Conservation (phyloP, 2,797 vertebrate species). For the Geotrypetes seraphini region DNA sequence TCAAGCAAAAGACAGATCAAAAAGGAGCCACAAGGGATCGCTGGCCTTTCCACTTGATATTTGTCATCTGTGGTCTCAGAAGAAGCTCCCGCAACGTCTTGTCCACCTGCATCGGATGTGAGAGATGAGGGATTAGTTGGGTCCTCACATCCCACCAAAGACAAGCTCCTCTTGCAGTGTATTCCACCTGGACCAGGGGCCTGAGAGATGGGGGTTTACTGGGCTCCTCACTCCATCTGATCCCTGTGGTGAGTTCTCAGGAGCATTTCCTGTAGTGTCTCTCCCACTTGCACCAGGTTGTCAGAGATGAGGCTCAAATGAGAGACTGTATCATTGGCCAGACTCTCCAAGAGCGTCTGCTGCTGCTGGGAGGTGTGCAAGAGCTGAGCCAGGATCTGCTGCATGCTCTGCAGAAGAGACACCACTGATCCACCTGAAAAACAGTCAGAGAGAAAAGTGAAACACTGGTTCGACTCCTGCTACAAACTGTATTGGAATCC, state of each 20-base stretch:
- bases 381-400: conserved; percentile 20
- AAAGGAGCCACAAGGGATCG: too few relatives aligned
- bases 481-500: too few relatives aligned
- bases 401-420: conserved; percentile 4
- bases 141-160: too few relatives aligned
- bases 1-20: too few relatives aligned
- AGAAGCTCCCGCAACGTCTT: conserved; percentile 17
- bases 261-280: conserved; percentile 16
- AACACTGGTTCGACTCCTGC: too few relatives aligned
- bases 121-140: background rate
- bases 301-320: conserved; percentile 8
- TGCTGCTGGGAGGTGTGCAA: conserved; percentile 8
- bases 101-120: conserved; percentile 13
- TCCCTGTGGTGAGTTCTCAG: background rate
- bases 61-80: too few relatives aligned
- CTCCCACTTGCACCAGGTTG: conserved; percentile 14
- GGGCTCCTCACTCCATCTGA: too few relatives aligned
- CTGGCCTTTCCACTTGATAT: too few relatives aligned
- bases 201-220: background rate
- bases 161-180: too few relatives aligned
- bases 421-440: background rate
- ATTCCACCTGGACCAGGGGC: conserved; percentile 14
- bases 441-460: background rate
- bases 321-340: conserved; percentile 3
- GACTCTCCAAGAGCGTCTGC: conserved; percentile 11